Percentiles rank a stretch among this genome's conserved stretches.
phyloP scores from a whole-genome alignment of 2,113 vertebrate genomes.

The mouse (Mus musculus) region GRCm39 chr4:114173501-114174000 shows the following conservation, averaged over 20 bases:
- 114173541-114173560: conserved; percentile 16
- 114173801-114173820: conserved; percentile 12
- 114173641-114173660: background rate
- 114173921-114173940: background rate
- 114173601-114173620: background rate
- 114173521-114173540: background rate
- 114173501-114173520: background rate
- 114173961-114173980: background rate
- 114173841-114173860: background rate
- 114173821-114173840: background rate
- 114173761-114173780: background rate
- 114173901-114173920: background rate
- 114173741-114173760: background rate
- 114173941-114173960: background rate
- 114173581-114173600: conserved; percentile 22
- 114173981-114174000: background rate
- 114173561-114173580: background rate
- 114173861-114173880: background rate
- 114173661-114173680: background rate
- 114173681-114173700: background rate
- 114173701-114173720: background rate
- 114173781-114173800: conserved; percentile 28
- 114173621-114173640: background rate
- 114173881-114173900: background rate
- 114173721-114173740: background rate